Base-by-base conservation (phyloP, 30 jellyfish, hydroid and myxozoan species). In the Sanderia malayensis region DNA sequence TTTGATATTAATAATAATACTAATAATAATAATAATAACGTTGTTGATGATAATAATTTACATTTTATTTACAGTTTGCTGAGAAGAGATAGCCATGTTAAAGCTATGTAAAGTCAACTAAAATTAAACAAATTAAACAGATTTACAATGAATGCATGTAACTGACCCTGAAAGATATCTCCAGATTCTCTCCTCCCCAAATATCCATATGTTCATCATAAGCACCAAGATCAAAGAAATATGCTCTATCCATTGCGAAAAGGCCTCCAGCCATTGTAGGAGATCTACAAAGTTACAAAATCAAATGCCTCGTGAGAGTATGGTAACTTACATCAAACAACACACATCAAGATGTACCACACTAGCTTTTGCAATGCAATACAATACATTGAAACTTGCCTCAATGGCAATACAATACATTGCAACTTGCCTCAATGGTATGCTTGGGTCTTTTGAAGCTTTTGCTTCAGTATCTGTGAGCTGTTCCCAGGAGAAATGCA, bases 251-350 rank as follows among this genome's bases (percentile, higher is more conserved):
- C 31, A 89, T 82, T 7, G 97, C 97, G 82, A 88, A 89, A 73
- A 89, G 58, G 17, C 97, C 97, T 6, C 97, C 97, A 44, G 97
- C 97, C 97, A 89, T 89, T 0, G 97, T 89, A 8, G 97, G 97
- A 25, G 97, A 89, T 46, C 97, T 89, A 33, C 8, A 58, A 52
- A 80, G 41, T 22, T 45, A 58, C 33, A 25, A 47, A 2, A 37
- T 13, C 6, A 4, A 37, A 37, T 4, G 7, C 31, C n/a, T n/a
- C n/a, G 52, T 37, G 52, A 6, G 13, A 13, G 52, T 37, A 37
- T 6, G 52, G 52, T 13, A 37, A 4, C 52, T 37, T 37, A 37
- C 6, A 37, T 37, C 52, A 37, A n/a, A n/a, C n/a, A n/a, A n/a
- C n/a, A n/a, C n/a, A n/a, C n/a, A n/a, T n/a, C n/a, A n/a, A n/a